phyloP scores from a whole-genome alignment of 1,140 invertebrate genomes.

The Xylocopa sonorina region DNA sequence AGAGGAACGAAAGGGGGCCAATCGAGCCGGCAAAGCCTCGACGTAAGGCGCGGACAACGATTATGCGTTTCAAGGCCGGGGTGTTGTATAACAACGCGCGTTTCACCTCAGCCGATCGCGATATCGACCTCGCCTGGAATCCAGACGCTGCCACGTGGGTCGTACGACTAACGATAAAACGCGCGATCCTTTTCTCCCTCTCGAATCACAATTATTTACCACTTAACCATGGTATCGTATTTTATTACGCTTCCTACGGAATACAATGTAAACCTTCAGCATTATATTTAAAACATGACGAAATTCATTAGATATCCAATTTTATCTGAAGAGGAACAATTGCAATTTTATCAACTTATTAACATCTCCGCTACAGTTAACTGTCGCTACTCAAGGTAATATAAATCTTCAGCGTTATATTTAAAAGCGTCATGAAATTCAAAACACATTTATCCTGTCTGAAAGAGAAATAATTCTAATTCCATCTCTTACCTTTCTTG shows the following conservation, averaged over 20 bases:
- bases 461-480: no score
- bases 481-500: no score
- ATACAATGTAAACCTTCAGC: no score
- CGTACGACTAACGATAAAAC: constrained; percentile 19
- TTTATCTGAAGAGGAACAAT: no score
- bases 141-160: constrained; percentile 13
- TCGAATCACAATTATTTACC: not conserved
- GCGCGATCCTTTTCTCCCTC: not conserved
- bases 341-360: not conserved
- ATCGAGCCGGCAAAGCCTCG: constrained; percentile 11
- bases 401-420: not conserved
- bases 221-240: no score
- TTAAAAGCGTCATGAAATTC: not conserved
- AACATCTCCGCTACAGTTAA: not conserved
- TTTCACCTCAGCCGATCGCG: constrained; percentile 55
- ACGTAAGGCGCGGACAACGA: constrained; percentile 47
- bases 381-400: not conserved
- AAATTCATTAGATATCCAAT: no score
- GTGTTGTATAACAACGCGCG: constrained; percentile 61
- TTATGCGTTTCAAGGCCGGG: constrained; percentile 64
- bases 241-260: no score
- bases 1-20: constrained; percentile 21
- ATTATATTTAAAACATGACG: no score
- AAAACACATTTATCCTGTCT: not conserved
- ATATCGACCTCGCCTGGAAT: constrained; percentile 63